Conservation (phyloP, 2,797 vertebrate genomes). For the Melopsittacus undulatus region DNA sequence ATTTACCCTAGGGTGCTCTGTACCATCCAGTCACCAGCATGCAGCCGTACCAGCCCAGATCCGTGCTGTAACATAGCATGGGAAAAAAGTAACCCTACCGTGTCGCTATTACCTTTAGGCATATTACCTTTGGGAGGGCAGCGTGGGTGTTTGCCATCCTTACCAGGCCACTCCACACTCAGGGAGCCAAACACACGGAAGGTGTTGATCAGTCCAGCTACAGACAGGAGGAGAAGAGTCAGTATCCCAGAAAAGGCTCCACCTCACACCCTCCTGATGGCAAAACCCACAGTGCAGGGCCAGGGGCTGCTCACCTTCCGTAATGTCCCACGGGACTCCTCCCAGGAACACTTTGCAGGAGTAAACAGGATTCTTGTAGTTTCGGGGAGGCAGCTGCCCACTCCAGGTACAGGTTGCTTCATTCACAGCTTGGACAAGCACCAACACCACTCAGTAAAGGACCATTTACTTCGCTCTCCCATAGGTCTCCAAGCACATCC, state of each 20-base stretch:
- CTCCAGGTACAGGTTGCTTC: constrained; percentile 98
- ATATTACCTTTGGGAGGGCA: constrained; percentile 99
- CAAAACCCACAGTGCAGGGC: rapidly evolving
- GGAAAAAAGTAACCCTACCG: constrained; percentile 86
- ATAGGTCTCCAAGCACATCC: neutral
- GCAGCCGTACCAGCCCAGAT: constrained; percentile 74
- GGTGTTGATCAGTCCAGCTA: constrained; percentile 95
- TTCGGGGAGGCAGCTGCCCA: constrained; percentile 93
- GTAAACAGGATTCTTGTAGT: constrained; percentile 96
- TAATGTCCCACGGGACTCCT: constrained; percentile 98
- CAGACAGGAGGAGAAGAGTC: neutral
- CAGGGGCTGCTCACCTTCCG: constrained; percentile 84
- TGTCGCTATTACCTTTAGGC: constrained; percentile 95
- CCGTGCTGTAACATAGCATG: constrained; percentile 73
- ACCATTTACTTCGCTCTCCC: neutral
- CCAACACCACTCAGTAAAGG: neutral
- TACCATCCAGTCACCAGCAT: constrained; percentile 72
- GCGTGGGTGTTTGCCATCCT: constrained; percentile 99
- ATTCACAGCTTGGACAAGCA: constrained; percentile 86
- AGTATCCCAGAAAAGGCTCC: neutral
- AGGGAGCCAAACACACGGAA: constrained; percentile 96
- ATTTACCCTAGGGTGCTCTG: constrained; percentile 52
- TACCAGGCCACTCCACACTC: constrained; percentile 99
- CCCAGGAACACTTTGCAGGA: constrained; percentile 99
- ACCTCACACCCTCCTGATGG: neutral